Conservation (phyloP, 1,140 invertebrate species). For the Zaprionus taronus region DNA sequence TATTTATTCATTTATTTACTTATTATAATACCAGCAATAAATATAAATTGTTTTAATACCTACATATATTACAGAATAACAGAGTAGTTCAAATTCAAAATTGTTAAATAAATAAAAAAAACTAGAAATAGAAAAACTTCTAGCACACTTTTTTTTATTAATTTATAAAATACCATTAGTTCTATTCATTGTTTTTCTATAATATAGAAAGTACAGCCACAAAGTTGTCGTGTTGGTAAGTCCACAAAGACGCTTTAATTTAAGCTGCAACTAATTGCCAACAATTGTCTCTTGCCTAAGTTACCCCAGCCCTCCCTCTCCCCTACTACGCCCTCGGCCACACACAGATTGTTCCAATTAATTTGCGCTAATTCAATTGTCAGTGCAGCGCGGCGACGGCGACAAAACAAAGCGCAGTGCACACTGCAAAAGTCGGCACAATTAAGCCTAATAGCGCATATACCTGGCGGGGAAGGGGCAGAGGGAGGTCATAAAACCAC, state of each 20-base stretch:
- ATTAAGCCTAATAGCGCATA: conserved; percentile 68
- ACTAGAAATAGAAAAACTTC: no score
- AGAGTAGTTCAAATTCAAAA: no score
- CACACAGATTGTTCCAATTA: conserved; percentile 50
- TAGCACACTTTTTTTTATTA: no score
- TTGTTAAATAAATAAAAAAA: no score
- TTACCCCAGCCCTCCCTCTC: background rate
- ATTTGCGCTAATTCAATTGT: conserved; percentile 64
- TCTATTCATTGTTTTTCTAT: no score
- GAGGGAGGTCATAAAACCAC: conserved; percentile 33
- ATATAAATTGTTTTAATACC: no score
- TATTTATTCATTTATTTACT: no score
- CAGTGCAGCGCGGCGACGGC: conserved; percentile 34
- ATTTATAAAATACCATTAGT: no score
- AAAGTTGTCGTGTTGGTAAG: background rate
- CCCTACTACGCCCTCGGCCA: background rate
- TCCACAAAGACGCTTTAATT: background rate
- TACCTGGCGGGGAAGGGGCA: conserved; percentile 28
- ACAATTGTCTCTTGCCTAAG: background rate
- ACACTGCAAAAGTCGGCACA: conserved; percentile 47
- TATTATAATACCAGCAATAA: no score
- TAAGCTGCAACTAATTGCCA: background rate
- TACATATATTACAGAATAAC: no score
- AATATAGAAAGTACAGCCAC: no score
- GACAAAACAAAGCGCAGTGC: conserved; percentile 14